Percentiles rank a stretch among this genome's conserved stretches.
Evolutionary conservation across 2,888 invertebrate species (phyloP).

Genomic region (Maniola hyperantus): DNA sequence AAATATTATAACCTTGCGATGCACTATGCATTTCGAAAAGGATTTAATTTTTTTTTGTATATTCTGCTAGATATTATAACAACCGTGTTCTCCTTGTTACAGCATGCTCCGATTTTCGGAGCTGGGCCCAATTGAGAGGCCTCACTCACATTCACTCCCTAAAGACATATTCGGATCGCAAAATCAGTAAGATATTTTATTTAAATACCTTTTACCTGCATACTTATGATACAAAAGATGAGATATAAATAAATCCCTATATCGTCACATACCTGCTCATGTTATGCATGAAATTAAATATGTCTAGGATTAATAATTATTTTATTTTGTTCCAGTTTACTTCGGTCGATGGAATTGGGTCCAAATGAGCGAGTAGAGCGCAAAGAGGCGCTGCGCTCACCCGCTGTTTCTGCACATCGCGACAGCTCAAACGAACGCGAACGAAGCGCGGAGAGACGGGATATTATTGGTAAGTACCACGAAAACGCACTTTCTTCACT

Average conservation of each 20-base stretch:
- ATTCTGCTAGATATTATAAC: conserved; percentile 5
- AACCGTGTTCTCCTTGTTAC: conserved; percentile 49
- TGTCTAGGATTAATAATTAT: conserved; percentile 6
- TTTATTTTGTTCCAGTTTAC: conserved; percentile 82
- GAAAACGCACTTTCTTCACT: conserved; percentile 21
- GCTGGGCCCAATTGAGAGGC: conserved; percentile 52
- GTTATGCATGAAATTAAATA: not conserved
- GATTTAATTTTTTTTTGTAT: not conserved
- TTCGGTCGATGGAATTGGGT: conserved; percentile 88
- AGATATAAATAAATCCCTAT: not conserved
- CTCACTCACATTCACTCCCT: conserved; percentile 42
- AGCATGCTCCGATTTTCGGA: conserved; percentile 89
- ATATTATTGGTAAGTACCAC: conserved; percentile 67
- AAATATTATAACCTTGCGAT: no score
- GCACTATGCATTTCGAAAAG: no score
- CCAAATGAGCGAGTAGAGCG: conserved; percentile 66
- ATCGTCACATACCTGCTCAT: not conserved
- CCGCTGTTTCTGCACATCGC: conserved; percentile 58
- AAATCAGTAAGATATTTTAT: conserved; percentile 43
- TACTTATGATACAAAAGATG: not conserved
- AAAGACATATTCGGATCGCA: conserved; percentile 45
- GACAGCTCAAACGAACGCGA: conserved; percentile 68
- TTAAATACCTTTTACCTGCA: conserved; percentile 15
- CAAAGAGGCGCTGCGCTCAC: conserved; percentile 80
- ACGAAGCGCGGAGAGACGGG: conserved; percentile 66